Evolutionary conservation across 1,140 invertebrate species (phyloP).

Genomic region (Battus philenor): DNA sequence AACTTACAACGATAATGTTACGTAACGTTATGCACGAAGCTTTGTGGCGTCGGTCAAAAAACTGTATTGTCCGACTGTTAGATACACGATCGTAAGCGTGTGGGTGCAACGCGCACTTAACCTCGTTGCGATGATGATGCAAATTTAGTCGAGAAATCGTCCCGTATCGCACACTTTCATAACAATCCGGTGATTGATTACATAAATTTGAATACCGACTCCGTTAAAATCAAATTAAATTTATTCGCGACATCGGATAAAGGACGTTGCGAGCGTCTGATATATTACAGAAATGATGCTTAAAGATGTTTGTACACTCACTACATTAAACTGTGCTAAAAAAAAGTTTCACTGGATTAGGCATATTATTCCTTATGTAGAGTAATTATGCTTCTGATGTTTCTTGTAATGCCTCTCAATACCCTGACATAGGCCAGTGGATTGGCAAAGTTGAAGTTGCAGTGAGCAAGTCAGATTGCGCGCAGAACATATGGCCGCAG

Average conservation of each 20-base stretch:
- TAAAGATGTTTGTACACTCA: conserved; percentile 50
- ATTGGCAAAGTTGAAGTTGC: no score
- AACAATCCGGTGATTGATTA: conserved; percentile 73
- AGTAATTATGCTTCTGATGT: no score
- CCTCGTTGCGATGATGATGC: conserved; percentile 59
- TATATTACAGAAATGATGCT: conserved; percentile 68
- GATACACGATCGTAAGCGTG: conserved; percentile 16
- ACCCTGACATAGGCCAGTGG: no score
- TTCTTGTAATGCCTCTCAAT: no score
- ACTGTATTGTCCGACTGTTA: conserved; percentile 14
- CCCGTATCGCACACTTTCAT: conserved; percentile 69
- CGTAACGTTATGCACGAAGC: conserved; percentile 12
- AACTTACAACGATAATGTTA: conserved; percentile 7
- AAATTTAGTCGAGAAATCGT: conserved; percentile 68
- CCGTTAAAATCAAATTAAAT: conserved; percentile 70
- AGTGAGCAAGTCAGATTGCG: no score
- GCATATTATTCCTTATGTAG: no score
- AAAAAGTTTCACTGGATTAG: no score
- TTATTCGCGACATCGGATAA: conserved; percentile 64
- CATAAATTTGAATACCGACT: conserved; percentile 70
- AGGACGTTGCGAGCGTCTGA: conserved; percentile 58
- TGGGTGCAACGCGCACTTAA: conserved; percentile 42
- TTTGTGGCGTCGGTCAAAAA: conserved; percentile 11
- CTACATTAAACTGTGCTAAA: no score
- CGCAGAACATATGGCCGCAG: no score